Evolutionary conservation across 2,888 invertebrate genomes (phyloP).

Genomic region (Sinodicranocentrus sp.): DNA sequence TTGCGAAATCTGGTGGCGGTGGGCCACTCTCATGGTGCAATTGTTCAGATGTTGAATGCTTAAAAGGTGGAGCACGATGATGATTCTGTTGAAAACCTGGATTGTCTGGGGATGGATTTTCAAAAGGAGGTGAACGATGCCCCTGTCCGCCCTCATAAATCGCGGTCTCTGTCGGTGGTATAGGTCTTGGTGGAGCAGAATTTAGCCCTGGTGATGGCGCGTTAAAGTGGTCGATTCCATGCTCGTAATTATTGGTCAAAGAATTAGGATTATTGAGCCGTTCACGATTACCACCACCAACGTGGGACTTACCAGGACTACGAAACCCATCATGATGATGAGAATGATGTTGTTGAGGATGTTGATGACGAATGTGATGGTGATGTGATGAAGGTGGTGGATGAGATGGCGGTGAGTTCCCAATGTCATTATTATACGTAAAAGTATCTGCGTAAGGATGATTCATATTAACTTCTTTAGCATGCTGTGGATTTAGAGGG

Average conservation of each 20-base stretch:
- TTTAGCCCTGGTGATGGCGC: conserved; percentile 28
- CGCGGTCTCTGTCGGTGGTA: conserved; percentile 7
- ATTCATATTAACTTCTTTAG: conserved; percentile 15
- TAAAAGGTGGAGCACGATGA: conserved; percentile 35
- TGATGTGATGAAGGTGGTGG: not conserved
- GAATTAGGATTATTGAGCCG: conserved; percentile 40
- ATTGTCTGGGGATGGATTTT: not conserved
- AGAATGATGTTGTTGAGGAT: not conserved
- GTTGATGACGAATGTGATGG: not conserved
- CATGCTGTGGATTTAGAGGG: conserved; percentile 15
- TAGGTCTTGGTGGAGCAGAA: conserved; percentile 37
- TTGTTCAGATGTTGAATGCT: conserved; percentile 11
- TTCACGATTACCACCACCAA: not conserved
- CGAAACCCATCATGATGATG: not conserved
- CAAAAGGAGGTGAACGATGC: conserved; percentile 20
- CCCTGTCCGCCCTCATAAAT: conserved; percentile 25
- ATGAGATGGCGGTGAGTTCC: conserved; percentile 19
- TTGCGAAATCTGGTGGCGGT: conserved; percentile 23
- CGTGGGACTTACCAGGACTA: not conserved
- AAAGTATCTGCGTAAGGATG: conserved; percentile 46
- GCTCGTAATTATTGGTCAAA: not conserved
- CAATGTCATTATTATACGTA: conserved; percentile 5
- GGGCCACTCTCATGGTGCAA: not conserved
- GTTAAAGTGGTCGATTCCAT: conserved; percentile 43
- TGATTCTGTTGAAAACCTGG: conserved; percentile 1